Percentiles rank a stretch among this genome's conserved stretches.
These are phyloP conservation scores for Neelides sp. DNA, from an alignment of 1,140 invertebrate species.

Conservation along the genomic window DNA sequence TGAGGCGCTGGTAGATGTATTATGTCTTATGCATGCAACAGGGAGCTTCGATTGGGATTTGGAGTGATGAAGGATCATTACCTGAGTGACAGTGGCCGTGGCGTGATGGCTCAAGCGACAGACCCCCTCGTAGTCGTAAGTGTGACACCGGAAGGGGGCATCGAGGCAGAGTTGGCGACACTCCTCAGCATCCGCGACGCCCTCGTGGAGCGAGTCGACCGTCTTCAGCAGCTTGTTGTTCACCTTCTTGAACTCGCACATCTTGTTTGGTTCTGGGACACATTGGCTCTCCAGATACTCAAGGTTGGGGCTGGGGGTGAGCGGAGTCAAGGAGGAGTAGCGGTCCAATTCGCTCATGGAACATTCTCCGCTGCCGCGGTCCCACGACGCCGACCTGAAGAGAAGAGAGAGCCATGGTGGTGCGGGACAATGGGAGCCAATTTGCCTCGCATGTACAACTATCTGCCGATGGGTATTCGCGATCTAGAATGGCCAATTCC, in stretches of 20 bases:
- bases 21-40: too few relatives aligned
- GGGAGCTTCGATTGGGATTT: too few relatives aligned
- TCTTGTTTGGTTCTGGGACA: conserved; percentile 39
- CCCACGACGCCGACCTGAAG: conserved; percentile 40
- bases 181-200: conserved; percentile 38
- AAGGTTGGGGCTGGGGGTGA: conserved; percentile 19
- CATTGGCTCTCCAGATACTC: conserved; percentile 43
- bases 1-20: too few relatives aligned
- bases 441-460: too few relatives aligned
- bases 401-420: too few relatives aligned
- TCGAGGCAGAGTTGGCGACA: conserved; percentile 40
- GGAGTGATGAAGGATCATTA: too few relatives aligned
- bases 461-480: too few relatives aligned
- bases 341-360: conserved; percentile 41
- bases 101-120: conserved; percentile 44
- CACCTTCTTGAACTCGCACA: conserved; percentile 42
- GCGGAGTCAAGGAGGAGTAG: conserved; percentile 34
- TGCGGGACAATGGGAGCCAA: too few relatives aligned
- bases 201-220: conserved; percentile 40
- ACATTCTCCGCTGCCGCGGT: conserved; percentile 37
- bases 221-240: conserved; percentile 41
- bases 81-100: conserved; percentile 38
- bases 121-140: conserved; percentile 42
- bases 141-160: conserved; percentile 40
- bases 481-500: too few relatives aligned